Evolutionary conservation across 1,140 invertebrate species (phyloP).

Genomic region (Panagrolaimus sp.): DNA sequence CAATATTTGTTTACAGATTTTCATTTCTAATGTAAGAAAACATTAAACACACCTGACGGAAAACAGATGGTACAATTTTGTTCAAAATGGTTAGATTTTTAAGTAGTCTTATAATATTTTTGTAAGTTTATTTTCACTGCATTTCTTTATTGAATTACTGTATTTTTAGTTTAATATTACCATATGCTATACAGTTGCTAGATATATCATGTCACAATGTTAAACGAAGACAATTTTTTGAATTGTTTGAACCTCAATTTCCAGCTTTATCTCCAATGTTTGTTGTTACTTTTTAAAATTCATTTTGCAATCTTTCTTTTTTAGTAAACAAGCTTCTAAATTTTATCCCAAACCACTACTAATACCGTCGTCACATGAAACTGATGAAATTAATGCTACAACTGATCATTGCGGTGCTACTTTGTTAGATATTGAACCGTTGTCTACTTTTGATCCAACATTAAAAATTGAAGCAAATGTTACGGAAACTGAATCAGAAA

Average conservation of each 20-base stretch:
- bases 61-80: neutral
- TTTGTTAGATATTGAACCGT: neutral
- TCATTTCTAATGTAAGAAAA: neutral
- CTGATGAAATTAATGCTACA: slow-evolving; percentile 4
- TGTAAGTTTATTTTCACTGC: slow-evolving; percentile 9
- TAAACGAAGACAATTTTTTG: too few species aligned
- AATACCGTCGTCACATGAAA: neutral
- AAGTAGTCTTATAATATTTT: slow-evolving; percentile 12
- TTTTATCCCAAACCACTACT: too few species aligned
- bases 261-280: too few species aligned
- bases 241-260: too few species aligned
- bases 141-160: neutral
- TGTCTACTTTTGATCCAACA: neutral
- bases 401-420: neutral
- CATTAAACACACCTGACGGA: neutral
- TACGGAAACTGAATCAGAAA: too few species aligned
- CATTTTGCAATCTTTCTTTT: too few species aligned
- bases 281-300: too few species aligned
- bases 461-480: too few species aligned
- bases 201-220: too few species aligned
- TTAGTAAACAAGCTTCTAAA: too few species aligned
- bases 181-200: too few species aligned
- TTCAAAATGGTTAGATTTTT: slow-evolving; percentile 10
- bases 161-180: too few species aligned
- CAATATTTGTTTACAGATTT: neutral